Percentiles rank a stretch among this genome's conserved stretches.
Conservation (phyloP, 2,113 vertebrate genomes). For the human (Homo sapiens) region GRCh38 chr3:153540501-153541000, state of each 20-base stretch:
- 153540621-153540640: not conserved
- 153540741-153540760: not conserved
- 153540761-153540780: not conserved
- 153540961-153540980: not conserved
- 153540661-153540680: not conserved
- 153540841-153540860: not conserved
- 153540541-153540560: not conserved
- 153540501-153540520: not conserved
- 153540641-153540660: too few relatives aligned
- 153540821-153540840: not conserved
- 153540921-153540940: not conserved
- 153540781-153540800: not conserved
- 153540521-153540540: not conserved
- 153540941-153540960: not conserved
- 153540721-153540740: not conserved
- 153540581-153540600: not conserved
- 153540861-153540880: not conserved
- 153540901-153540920: not conserved
- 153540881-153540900: not conserved
- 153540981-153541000: not conserved
- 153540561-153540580: not conserved
- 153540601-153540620: not conserved
- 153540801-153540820: not conserved
- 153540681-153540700: not conserved
- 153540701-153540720: not conserved